Percentiles rank a stretch among this genome's conserved stretches.
Conservation (phyloP, 2,113 vertebrate genomes). For the Acanthisitta chloris region DNA sequence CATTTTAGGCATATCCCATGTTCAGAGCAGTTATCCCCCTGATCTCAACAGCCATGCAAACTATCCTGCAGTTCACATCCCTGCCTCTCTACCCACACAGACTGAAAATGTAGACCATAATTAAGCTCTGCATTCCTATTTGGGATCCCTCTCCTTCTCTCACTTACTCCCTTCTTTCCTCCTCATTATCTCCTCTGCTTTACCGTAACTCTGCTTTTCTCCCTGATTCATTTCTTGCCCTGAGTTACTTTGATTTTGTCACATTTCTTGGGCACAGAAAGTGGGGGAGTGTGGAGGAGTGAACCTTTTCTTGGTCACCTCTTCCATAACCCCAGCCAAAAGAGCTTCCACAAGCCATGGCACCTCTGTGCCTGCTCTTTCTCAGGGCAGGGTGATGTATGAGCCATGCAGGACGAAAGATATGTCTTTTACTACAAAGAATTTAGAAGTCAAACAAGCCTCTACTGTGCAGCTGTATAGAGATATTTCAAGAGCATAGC, state of each 20-base stretch:
- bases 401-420: neutral
- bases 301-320: neutral
- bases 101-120: neutral
- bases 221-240: neutral
- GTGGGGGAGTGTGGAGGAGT: neutral
- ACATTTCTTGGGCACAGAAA: neutral
- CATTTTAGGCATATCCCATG: neutral
- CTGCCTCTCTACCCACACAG: neutral
- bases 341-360: neutral
- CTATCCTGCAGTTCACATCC: neutral
- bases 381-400: neutral
- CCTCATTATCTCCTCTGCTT: neutral
- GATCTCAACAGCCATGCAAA: neutral
- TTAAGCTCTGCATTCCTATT: neutral
- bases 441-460: neutral
- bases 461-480: neutral
- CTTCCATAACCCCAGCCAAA: neutral
- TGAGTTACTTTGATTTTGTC: neutral
- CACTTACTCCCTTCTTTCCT: neutral
- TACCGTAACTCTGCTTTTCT: neutral
- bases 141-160: neutral
- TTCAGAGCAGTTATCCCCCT: neutral
- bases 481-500: neutral
- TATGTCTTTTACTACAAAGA: neutral
- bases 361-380: neutral